Base-by-base conservation (phyloP, 2,113 vertebrate species). In the Lagenorhynchus albirostris region DNA sequence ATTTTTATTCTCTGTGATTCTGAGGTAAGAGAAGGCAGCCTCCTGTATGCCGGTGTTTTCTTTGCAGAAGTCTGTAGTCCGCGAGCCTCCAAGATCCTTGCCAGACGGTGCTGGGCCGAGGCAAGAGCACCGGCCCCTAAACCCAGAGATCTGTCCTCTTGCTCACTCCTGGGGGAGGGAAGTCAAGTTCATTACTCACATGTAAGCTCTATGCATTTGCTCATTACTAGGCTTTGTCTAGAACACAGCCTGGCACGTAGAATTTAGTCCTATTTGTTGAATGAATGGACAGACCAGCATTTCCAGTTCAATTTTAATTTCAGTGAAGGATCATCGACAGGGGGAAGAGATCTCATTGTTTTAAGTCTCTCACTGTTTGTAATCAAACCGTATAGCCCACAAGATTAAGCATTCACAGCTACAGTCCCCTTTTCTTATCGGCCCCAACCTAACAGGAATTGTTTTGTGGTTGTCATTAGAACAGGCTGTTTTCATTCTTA, bases 21-120 rank as follows among this genome's bases (percentile, higher is more conserved):
- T 91, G 98, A 96, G 44, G 97, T 84, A 23, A 99, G 97, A 55
- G 98, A 98, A 65, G 98, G 99, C 83, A 99, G 98, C 94, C 98
- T 98, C 90, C 90, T 44, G 33, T 98, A 98, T 26, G 80, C 92
- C 6, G 93, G 96, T 4, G 98, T 97, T 96, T 98, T 99, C 97
- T 97, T 99, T 62, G 97, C 98, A 41, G 98, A 91, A 36, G 95
- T 47, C 71, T 97, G 93, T 2, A 89, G 93, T 29, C 97, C 85
- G 0, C 80, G 98, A 47, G 20, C 0, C 8, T 97, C 97, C 6
- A 71, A 86, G 74, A 95, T 29, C 3, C 96, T 88, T 17, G 63
- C 94, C 9, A 62, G 53, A 0, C 29, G 74, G 21, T 62, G 76
- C 1, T 65, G 62, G 26, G 97, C 47, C 18, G 97, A 97, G 91